Percentiles rank a stretch among this genome's conserved stretches.
phyloP scores from a whole-genome alignment of 1,140 invertebrate genomes.

The Drosophila subpulchrella region DNA sequence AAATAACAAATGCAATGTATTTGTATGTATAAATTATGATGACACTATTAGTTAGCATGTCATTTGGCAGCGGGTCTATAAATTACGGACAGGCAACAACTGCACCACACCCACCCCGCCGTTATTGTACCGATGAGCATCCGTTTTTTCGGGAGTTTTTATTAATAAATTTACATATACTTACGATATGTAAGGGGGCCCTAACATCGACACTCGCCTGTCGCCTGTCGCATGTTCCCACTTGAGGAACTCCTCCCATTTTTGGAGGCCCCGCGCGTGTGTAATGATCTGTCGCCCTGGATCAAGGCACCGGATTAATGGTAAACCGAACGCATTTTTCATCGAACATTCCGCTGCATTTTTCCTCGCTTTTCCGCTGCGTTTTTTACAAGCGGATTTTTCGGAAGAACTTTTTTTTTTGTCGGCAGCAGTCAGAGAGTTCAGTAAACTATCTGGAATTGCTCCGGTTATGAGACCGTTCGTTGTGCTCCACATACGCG shows the following conservation, averaged over 20 bases:
- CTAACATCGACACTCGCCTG: constrained; percentile 4
- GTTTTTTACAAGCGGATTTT: constrained; percentile 34
- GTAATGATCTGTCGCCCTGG: constrained; percentile 83
- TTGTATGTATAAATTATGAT: constrained; percentile 81
- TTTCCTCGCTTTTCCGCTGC: constrained; percentile 37
- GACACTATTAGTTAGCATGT: constrained; percentile 81
- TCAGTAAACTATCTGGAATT: constrained; percentile 58
- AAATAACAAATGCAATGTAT: constrained; percentile 70
- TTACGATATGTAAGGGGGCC: constrained; percentile 18
- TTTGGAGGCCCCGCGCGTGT: constrained; percentile 59
- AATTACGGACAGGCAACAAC: constrained; percentile 70
- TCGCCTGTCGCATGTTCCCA: not conserved
- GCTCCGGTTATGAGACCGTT: constrained; percentile 67
- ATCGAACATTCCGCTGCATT: constrained; percentile 68
- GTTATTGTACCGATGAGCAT: constrained; percentile 22
- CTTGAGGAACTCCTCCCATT: not conserved
- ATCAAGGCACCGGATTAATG: constrained; percentile 82
- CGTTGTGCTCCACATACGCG: constrained; percentile 66
- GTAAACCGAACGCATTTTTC: constrained; percentile 83
- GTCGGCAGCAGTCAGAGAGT: constrained; percentile 34
- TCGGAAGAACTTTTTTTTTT: constrained; percentile 53
- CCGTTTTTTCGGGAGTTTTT: constrained; percentile 60
- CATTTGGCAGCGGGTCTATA: constrained; percentile 66
- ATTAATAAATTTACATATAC: constrained; percentile 76
- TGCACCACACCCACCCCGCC: constrained; percentile 26